Percentiles rank a stretch among this genome's conserved stretches.
Evolutionary conservation across 1,140 invertebrate genomes (phyloP).

Genomic region (Drosophila azteca): DNA sequence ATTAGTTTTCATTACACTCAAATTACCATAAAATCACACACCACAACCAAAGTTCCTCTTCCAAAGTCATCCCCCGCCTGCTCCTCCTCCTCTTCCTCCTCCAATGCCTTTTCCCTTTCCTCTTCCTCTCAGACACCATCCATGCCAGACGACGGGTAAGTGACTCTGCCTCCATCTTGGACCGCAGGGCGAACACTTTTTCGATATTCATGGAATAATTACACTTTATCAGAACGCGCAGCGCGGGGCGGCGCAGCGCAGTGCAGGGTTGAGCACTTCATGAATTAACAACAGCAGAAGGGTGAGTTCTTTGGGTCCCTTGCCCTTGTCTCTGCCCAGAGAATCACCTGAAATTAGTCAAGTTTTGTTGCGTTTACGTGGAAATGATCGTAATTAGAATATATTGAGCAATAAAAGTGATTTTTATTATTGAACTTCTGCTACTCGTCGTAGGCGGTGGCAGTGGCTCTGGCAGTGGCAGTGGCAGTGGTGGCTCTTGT

Average conservation of each 20-base stretch:
- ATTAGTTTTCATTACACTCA: constrained; percentile 79
- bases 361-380: constrained; percentile 77
- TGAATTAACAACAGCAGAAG: constrained; percentile 63
- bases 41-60: constrained; percentile 25
- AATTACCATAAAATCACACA: constrained; percentile 81
- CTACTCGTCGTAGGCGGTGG: constrained; percentile 2
- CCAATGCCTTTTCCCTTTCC: too few species aligned
- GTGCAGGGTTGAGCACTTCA: constrained; percentile 39
- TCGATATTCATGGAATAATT: constrained; percentile 81
- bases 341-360: constrained; percentile 63
- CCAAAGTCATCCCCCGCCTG: too few species aligned
- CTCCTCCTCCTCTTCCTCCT: too few species aligned
- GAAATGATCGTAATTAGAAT: constrained; percentile 79
- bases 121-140: background rate
- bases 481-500: too few species aligned
- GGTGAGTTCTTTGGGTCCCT: background rate
- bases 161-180: constrained; percentile 7
- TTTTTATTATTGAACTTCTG: constrained; percentile 73
- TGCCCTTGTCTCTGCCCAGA: background rate
- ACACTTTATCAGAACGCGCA: constrained; percentile 67
- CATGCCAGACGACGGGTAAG: background rate
- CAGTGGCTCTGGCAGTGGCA: background rate
- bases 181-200: constrained; percentile 62
- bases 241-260: too few species aligned
- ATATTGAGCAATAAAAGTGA: constrained; percentile 82